Evolutionary conservation across 2,888 invertebrate species (phyloP).

Genomic region (Abrostola tripartita): DNA sequence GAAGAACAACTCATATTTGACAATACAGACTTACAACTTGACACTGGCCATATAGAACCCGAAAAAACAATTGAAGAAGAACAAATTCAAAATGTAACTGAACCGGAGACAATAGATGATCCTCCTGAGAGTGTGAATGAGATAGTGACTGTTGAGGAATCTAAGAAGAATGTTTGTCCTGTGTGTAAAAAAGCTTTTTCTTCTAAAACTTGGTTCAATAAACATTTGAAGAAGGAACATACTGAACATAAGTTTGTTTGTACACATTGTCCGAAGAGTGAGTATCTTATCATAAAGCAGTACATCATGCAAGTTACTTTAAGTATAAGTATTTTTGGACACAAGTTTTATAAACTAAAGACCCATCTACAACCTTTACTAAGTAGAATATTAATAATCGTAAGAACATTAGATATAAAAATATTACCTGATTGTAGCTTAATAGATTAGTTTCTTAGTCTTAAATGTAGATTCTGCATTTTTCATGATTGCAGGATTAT

Average conservation of each 20-base stretch:
- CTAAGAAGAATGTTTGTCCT: conserved; percentile 68
- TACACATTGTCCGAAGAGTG: conserved; percentile 75
- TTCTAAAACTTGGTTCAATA: conserved; percentile 77
- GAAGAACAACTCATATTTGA: conserved; percentile 46
- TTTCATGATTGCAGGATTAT: no score
- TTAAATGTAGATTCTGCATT: no score
- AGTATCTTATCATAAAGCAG: conserved; percentile 49
- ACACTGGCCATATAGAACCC: conserved; percentile 8
- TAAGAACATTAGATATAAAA: no score
- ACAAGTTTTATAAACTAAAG: no score
- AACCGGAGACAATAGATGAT: conserved; percentile 23
- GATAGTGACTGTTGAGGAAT: conserved; percentile 21
- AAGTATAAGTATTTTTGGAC: no score
- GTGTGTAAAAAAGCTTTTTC: conserved; percentile 73
- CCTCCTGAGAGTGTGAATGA: conserved; percentile 30
- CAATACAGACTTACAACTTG: conserved; percentile 30
- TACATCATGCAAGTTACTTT: no score
- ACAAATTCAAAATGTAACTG: conserved; percentile 22
- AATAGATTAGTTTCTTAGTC: no score
- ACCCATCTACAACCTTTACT: no score
- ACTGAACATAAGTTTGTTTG: conserved; percentile 70
- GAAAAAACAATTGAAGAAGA: conserved; percentile 32
- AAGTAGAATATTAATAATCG: no score
- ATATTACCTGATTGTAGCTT: no score
- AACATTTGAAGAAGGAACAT: conserved; percentile 78